phyloP scores from a whole-genome alignment of 2,888 invertebrate genomes.

The Tholera decimalis region DNA sequence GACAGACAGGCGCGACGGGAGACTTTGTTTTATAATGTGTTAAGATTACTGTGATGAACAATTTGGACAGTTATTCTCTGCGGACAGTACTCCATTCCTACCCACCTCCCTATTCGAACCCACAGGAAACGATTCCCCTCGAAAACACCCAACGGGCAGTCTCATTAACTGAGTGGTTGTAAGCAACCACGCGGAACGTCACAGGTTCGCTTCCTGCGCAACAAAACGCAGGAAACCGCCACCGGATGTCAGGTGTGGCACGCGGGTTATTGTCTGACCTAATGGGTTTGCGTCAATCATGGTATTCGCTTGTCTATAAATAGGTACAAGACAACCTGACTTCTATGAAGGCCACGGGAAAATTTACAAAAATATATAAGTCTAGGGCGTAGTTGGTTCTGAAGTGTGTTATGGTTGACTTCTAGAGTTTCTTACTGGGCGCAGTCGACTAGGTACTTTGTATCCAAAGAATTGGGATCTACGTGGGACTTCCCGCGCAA shows the following conservation, averaged over 20 bases:
- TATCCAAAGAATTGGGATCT: too few relatives aligned
- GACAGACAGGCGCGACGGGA: too few relatives aligned
- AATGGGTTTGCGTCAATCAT: constrained; percentile 50
- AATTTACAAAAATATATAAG: not conserved
- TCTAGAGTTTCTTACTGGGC: too few relatives aligned
- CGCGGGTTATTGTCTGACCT: constrained; percentile 59
- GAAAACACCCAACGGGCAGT: not conserved
- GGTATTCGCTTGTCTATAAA: constrained; percentile 28
- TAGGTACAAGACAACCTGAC: not conserved
- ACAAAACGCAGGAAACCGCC: constrained; percentile 82
- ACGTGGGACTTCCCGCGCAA: too few relatives aligned
- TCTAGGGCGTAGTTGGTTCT: too few relatives aligned
- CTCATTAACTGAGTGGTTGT: constrained; percentile 40
- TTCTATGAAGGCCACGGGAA: not conserved
- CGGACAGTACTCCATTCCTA: not conserved
- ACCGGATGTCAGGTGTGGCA: constrained; percentile 82
- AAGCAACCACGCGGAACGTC: constrained; percentile 74
- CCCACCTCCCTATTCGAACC: too few relatives aligned
- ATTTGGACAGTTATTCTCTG: not conserved
- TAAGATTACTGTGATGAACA: not conserved
- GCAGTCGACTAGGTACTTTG: too few relatives aligned
- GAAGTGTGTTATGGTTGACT: too few relatives aligned
- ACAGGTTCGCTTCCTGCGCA: constrained; percentile 75
- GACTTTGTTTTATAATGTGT: too few relatives aligned
- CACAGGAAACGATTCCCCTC: constrained; percentile 23